Base-by-base conservation (phyloP, 2,797 vertebrate genomes). In the Schizothorax lantsangensis region DNA sequence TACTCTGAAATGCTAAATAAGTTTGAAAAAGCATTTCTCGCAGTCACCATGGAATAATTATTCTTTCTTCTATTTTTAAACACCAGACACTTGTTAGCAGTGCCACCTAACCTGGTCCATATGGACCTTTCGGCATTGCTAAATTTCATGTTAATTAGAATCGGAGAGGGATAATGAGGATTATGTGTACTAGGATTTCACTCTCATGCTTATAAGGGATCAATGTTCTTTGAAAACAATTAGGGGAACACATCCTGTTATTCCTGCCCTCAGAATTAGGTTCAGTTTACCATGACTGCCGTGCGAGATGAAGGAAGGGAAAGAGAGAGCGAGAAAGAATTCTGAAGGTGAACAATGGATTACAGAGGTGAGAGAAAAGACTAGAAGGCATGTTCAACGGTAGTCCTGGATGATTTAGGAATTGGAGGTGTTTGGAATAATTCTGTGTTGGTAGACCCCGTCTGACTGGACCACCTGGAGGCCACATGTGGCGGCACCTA, bases 401-500 rank as follows among this genome's bases (percentile, higher is more conserved):
- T 81, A 81, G 79, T 85, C 64, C 59, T 81, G 47, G 40, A 68
- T 84, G 47, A 38, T 84, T 85, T 86, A 69, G 17, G 81, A 64
- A 86, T 73, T 23, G 43, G 80, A 49, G 86, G 86, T 88, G 89
- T 89, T 90, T 79, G 88, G 84, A 71, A 80, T 77, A 83, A 52
- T 89, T 91, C 54, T 6, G 30, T 84, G 52, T 88, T 74, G 30
- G 26, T 80, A 83, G 84, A 66, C 73, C 45, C 33, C 4, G 33
- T 47, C 73, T 62, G 75, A 79, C 49, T 84, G 40, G 66, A 54
- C 86, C 95, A 96, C 95, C 95, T 96, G 95, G 91, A 92, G 88
- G 89, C 93, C 95, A 95, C 94, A 95, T 96, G 95, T 94, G 91
- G 88, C 81, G 89, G 88, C 66, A n/a, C 62, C 36, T 62, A 19